These are phyloP conservation scores for Tamias sibiricus DNA, from an alignment of 2,113 vertebrate species.

Conservation along the genomic window DNA sequence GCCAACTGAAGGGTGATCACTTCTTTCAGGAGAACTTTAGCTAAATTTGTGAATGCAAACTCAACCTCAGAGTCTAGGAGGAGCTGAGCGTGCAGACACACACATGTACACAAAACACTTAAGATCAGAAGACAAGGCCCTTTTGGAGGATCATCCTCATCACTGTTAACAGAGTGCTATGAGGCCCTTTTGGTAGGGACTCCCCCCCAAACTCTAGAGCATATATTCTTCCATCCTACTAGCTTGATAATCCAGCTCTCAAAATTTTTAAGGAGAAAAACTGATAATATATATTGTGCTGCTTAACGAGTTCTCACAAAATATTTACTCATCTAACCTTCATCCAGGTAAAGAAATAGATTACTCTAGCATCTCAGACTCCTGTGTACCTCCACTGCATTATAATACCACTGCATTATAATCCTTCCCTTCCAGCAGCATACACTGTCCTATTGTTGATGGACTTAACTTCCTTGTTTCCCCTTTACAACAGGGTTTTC, in stretches of 20 bases:
- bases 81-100: background rate
- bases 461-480: background rate
- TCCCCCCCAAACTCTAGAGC: background rate
- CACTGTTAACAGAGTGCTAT: background rate
- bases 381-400: background rate
- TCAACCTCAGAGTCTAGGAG: background rate
- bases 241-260: background rate
- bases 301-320: constrained; percentile 12
- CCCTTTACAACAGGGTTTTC: background rate
- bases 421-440: background rate
- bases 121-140: background rate
- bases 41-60: background rate
- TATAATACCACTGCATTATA: background rate
- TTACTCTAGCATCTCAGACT: background rate
- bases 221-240: background rate
- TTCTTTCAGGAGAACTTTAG: background rate
- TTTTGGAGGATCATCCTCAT: background rate
- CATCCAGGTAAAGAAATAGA: background rate
- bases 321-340: background rate
- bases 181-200: background rate
- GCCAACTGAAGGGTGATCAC: background rate
- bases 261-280: background rate
- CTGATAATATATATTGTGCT: background rate
- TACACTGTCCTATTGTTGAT: background rate
- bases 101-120: background rate